phyloP scores from a whole-genome alignment of 2,113 vertebrate genomes.

The Loxodonta africana region DNA sequence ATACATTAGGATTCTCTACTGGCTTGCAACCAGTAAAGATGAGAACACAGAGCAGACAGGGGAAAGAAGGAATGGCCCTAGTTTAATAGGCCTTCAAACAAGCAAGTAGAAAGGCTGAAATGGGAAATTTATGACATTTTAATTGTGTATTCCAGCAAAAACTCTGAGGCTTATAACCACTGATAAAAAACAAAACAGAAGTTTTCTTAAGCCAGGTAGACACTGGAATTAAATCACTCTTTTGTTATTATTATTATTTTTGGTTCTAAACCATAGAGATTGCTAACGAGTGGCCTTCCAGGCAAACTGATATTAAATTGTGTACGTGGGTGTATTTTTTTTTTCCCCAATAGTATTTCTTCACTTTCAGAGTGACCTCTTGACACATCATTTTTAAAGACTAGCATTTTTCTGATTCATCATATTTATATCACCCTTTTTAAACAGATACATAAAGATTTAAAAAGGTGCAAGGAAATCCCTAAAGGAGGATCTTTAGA shows the following conservation, averaged over 20 bases:
- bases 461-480: conserved; percentile 58
- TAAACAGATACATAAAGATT: conserved; percentile 67
- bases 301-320: conserved; percentile 62
- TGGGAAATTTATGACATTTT: neutral
- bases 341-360: conserved; percentile 23
- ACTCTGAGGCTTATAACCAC: neutral
- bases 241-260: conserved; percentile 1
- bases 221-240: neutral
- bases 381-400: conserved; percentile 78
- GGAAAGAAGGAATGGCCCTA: neutral
- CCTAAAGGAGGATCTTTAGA: conserved; percentile 60
- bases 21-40: conserved; percentile 22
- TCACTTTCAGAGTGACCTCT: conserved; percentile 44
- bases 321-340: neutral
- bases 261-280: conserved; percentile 23
- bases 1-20: conserved; percentile 63
- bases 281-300: conserved; percentile 55
- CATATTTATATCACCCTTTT: conserved; percentile 64
- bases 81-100: neutral
- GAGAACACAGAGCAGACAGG: neutral
- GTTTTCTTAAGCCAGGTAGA: neutral
- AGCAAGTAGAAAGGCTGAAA: neutral
- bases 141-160: neutral
- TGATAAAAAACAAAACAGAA: neutral
- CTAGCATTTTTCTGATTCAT: conserved; percentile 78